phyloP scores from a whole-genome alignment of 2,888 invertebrate genomes.

The Erynnis tages region DNA sequence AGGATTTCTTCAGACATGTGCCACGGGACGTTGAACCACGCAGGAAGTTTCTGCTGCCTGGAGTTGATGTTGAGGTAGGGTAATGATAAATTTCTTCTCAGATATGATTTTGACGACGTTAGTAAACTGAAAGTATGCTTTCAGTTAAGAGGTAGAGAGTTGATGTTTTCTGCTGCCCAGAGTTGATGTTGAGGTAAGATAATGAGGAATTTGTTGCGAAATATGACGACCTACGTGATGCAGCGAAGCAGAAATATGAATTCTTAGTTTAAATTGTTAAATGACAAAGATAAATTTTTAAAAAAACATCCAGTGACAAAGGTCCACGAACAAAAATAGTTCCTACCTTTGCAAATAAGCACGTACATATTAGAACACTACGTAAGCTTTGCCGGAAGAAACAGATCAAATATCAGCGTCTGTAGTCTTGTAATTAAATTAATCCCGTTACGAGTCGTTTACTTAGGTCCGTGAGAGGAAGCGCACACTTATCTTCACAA shows the following conservation, averaged over 20 bases:
- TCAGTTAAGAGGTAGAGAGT: no score
- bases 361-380: not conserved
- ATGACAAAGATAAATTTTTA: no score
- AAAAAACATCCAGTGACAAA: not conserved
- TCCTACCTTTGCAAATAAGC: conserved; percentile 1
- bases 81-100: no score
- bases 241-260: no score
- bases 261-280: no score
- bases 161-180: conserved; percentile 91
- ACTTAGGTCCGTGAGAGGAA: conserved; percentile 66
- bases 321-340: not conserved
- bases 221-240: no score
- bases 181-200: conserved; percentile 90
- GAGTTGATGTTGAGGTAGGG: conserved; percentile 93
- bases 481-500: conserved; percentile 51
- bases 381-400: conserved; percentile 5
- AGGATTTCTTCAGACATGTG: conserved; percentile 93
- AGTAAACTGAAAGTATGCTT: conserved; percentile 88
- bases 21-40: conserved; percentile 91
- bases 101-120: conserved; percentile 90
- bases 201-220: no score
- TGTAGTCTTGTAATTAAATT: conserved; percentile 62
- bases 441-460: conserved; percentile 65
- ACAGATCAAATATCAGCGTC: conserved; percentile 12
- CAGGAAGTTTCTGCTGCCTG: conserved; percentile 89